Evolutionary conservation across 2,888 invertebrate genomes (phyloP), one percentile per base, ranked within the genome.

Genomic region (Macropis europaea): DNA sequence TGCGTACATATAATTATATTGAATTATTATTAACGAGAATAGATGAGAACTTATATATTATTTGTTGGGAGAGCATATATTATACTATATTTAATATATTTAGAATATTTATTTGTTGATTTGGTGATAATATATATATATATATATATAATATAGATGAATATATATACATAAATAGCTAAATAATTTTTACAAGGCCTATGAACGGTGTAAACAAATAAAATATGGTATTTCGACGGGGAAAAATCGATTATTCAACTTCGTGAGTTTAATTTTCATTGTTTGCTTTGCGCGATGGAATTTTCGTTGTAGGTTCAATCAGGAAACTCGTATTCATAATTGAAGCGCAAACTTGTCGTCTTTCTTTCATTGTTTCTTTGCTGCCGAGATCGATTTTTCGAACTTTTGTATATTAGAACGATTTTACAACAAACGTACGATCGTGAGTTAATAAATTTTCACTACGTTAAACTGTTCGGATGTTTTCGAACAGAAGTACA

Each of bases 31-130:
- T 71, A 78, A 73, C 13, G 59, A 70, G 42, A 43, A 70, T 79
- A 79, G 77, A 77, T 70, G 59, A 73, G 68, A 63, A 68, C 45
- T 66, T 77, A 77, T 78, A 79, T 88, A 88, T 88, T 87, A 87
- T 88, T 89, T 88, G 89, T 89, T 89, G 88, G 88, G 84, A 88
- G 88, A 88, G 83, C 83, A 86, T 86, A 86, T 87, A 81, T 86
- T 82, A 85, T 77, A 85, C 84, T 54, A 86, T 81, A 86, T 85
- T 84, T 83, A 84, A 84, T 88, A 88, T 87, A 88, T 89, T 87
- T 87, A 89, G 88, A 75, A 87, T 88, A 89, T 88, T 89, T 88
- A 89, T 89, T 89, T 89, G 88, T 89, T 89, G 87, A 88, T 87
- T 88, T 86, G 86, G 84, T 87, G 86, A 84, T 85, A 73, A 62